Percentiles rank a stretch among this genome's conserved stretches.
phyloP scores from a whole-genome alignment of 2,888 invertebrate species.

The Argynnis bischoffii region DNA sequence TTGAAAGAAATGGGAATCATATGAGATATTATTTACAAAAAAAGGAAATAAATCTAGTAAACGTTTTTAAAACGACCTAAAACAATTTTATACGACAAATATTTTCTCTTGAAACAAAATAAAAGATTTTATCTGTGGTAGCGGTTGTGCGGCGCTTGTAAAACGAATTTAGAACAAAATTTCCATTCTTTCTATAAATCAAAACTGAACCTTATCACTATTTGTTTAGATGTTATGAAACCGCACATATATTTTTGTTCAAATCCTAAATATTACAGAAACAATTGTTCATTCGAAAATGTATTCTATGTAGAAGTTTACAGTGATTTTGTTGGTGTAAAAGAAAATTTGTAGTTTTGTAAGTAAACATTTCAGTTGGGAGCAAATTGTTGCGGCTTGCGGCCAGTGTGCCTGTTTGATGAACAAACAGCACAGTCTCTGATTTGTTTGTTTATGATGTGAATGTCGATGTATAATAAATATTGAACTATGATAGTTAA shows the following conservation, averaged over 20 bases:
- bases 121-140: constrained; percentile 55
- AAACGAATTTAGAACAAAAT: constrained; percentile 39
- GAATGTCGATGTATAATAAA: constrained; percentile 35
- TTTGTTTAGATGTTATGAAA: background rate
- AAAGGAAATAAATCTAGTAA: constrained; percentile 14
- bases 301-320: constrained; percentile 22
- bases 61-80: constrained; percentile 39
- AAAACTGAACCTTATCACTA: constrained; percentile 31
- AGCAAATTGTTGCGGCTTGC: constrained; percentile 66
- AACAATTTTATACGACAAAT: constrained; percentile 42
- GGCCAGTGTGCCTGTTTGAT: constrained; percentile 58
- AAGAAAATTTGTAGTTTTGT: constrained; percentile 55
- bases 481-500: constrained; percentile 4
- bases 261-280: constrained; percentile 21
- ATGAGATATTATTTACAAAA: background rate
- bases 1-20: background rate
- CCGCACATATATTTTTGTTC: constrained; percentile 19
- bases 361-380: constrained; percentile 62
- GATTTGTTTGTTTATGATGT: constrained; percentile 57
- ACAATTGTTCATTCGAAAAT: constrained; percentile 26
- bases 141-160: constrained; percentile 55
- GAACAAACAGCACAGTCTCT: constrained; percentile 59
- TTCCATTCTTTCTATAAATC: constrained; percentile 32
- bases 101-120: constrained; percentile 47
- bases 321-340: constrained; percentile 35